These are phyloP conservation scores for Ornithoptera alexandrae DNA, from an alignment of 2,888 invertebrate species.

Conservation along the genomic window DNA sequence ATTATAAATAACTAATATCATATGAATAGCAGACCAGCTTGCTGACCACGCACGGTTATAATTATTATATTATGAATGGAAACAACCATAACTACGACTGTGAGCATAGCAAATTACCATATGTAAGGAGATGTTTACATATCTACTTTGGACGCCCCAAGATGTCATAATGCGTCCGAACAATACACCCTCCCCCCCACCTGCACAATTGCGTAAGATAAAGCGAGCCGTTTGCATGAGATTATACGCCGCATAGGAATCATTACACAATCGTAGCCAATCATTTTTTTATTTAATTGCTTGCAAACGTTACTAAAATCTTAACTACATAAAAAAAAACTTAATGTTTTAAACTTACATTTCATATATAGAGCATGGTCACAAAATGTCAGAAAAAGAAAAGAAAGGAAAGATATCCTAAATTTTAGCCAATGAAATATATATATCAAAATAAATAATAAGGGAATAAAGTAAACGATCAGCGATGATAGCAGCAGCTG, in stretches of 20 bases:
- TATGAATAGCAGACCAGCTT: no score
- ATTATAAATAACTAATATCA: no score
- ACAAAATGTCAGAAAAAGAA: no score
- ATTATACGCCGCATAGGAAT: conserved; percentile 7
- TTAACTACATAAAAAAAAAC: not conserved
- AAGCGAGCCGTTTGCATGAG: conserved; percentile 5
- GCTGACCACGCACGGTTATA: not conserved
- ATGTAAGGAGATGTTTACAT: conserved; percentile 12
- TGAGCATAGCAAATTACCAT: conserved; percentile 13
- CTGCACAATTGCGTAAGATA: conserved; percentile 7
- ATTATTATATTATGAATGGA: conserved; percentile 3
- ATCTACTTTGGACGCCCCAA: conserved; percentile 6
- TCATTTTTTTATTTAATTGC: conserved; percentile 12
- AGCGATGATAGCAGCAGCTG: not conserved
- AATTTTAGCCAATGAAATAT: no score
- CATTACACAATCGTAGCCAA: conserved; percentile 10
- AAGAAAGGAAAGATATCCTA: no score
- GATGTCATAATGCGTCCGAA: conserved; percentile 14
- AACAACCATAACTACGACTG: not conserved
- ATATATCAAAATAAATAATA: no score
- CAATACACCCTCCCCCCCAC: conserved; percentile 3
- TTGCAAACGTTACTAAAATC: not conserved
- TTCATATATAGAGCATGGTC: not conserved
- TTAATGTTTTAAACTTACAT: not conserved
- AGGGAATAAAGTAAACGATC: not conserved